Base-by-base conservation (phyloP, 2,888 invertebrate species). In the Hypomecis punctinalis region DNA sequence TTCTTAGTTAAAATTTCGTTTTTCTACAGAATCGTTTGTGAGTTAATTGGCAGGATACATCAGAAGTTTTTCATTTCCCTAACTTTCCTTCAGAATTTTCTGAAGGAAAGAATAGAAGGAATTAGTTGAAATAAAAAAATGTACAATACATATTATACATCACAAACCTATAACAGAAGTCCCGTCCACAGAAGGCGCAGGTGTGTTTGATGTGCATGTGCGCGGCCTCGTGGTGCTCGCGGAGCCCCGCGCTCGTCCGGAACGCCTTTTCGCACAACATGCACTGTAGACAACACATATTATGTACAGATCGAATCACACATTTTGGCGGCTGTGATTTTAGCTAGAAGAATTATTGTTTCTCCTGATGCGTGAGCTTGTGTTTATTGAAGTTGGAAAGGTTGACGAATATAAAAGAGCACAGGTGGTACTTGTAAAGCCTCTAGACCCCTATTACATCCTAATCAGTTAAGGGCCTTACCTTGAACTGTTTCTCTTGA, bases 331-430 rank as follows among this genome's bases (percentile, higher is more conserved):
- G n/a, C n/a, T n/a, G n/a, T n/a, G n/a, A n/a, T n/a, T n/a, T n/a
- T n/a, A n/a, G n/a, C n/a, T n/a, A n/a, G n/a, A n/a, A n/a, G n/a
- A n/a, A n/a, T n/a, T n/a, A 91, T 74, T 90, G 91, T 70, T 93
- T 93, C 70, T 88, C 92, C 74, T 90, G 90, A 47, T 95, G 95
- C 0, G 94, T 94, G 0, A 94, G 88, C 70, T 94, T 90, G 76
- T 95, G 95, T 79, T 95, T 95, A 76, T 95, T 95, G 62, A 95
- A 86, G 79, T 95, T 95, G 11, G 95, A 95, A 5, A 94, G 94
- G 76, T 95, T 95, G 72, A 94, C 94, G 77, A 95, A 95, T 23
- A 93, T 94, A 13, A 94, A 90, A 3, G 93, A 90, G 75, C 95
- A 95, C 66, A 93, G 84, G 43, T 81, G 63, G 55, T 92, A 93